phyloP scores from a whole-genome alignment of 2,888 invertebrate species.

The Lomographa bimaculata region DNA sequence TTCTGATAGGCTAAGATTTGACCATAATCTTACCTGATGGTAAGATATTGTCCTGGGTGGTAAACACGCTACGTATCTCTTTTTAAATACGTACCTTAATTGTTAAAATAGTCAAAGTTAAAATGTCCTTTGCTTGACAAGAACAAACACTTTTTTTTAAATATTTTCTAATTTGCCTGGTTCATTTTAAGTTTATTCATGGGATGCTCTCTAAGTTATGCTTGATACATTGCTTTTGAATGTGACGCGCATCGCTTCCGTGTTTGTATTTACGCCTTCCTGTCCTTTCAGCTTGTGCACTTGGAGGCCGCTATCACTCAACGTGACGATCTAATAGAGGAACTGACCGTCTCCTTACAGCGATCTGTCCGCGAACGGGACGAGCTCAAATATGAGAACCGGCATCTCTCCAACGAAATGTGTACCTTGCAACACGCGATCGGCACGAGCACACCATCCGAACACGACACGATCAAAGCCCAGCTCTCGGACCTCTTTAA shows the following conservation, averaged over 20 bases:
- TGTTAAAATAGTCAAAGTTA: too few relatives aligned
- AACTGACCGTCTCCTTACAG: slow-evolving; percentile 88
- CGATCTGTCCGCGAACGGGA: slow-evolving; percentile 85
- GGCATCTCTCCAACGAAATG: slow-evolving; percentile 84
- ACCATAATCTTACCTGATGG: too few relatives aligned
- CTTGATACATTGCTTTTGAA: too few relatives aligned
- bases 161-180: too few relatives aligned
- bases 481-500: slow-evolving; percentile 76
- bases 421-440: slow-evolving; percentile 70
- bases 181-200: too few relatives aligned
- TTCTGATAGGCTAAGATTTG: too few relatives aligned
- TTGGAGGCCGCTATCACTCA: slow-evolving; percentile 87
- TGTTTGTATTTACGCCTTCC: slow-evolving; percentile 49
- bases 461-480: slow-evolving; percentile 66
- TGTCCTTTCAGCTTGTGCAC: slow-evolving; percentile 88
- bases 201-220: too few relatives aligned
- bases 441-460: slow-evolving; percentile 51
- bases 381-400: slow-evolving; percentile 84
- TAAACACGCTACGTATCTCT: too few relatives aligned
- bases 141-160: too few relatives aligned
- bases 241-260: slow-evolving; percentile 36
- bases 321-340: slow-evolving; percentile 88
- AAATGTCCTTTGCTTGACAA: too few relatives aligned
- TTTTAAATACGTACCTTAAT: too few relatives aligned
- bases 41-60: too few relatives aligned